These are phyloP conservation scores for Campopleginae sp. DNA, from an alignment of 2,888 invertebrate species.

Conservation along the genomic window DNA sequence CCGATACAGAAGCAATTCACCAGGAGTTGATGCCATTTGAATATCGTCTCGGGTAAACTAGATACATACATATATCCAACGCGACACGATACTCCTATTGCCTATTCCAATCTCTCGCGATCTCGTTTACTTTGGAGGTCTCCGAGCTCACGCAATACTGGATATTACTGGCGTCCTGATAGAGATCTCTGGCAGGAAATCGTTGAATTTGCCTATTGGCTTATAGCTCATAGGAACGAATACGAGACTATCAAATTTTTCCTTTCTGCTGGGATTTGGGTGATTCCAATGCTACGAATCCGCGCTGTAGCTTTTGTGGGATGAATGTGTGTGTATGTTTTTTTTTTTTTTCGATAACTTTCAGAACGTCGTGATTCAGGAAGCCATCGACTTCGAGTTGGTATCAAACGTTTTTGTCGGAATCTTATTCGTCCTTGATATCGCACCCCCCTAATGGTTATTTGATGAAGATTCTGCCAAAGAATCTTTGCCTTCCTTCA, in stretches of 20 bases:
- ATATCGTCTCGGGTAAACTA: constrained; percentile 75
- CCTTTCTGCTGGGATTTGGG: background rate
- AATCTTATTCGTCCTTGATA: background rate
- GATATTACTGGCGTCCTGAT: constrained; percentile 40
- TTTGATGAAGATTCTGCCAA: background rate
- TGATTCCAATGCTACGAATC: background rate
- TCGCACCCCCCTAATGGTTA: background rate
- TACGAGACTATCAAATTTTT: constrained; percentile 28
- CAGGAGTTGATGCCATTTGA: constrained; percentile 83
- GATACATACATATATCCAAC: constrained; percentile 36
- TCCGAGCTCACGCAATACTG: constrained; percentile 29
- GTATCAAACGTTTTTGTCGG: background rate
- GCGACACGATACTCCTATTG: constrained; percentile 52
- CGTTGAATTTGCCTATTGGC: constrained; percentile 50
- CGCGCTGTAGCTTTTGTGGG: background rate
- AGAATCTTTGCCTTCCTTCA: constrained; percentile 25
- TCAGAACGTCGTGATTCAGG: background rate
- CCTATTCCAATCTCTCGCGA: constrained; percentile 47
- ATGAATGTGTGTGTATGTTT: background rate
- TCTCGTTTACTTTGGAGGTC: constrained; percentile 30
- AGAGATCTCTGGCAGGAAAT: constrained; percentile 56
- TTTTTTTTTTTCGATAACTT: background rate
- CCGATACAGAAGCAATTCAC: constrained; percentile 79
- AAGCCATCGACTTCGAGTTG: background rate
- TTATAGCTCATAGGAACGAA: background rate